Conservation (phyloP, 2,113 vertebrate species). For the Petroica traversi region DNA sequence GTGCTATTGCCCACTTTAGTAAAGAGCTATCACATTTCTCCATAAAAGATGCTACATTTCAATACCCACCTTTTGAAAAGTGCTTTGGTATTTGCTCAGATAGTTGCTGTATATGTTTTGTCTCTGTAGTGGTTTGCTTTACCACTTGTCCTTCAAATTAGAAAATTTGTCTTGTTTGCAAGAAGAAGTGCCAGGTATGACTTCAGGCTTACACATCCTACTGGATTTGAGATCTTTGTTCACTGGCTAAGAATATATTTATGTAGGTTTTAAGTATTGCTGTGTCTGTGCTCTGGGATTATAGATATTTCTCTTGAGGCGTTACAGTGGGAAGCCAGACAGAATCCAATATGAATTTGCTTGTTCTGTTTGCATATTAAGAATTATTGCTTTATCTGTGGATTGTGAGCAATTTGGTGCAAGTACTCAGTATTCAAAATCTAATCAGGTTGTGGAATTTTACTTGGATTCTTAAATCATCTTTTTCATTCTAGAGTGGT, state of each 20-base stretch:
- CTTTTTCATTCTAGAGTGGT: not conserved
- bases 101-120: not conserved
- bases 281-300: not conserved
- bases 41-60: not conserved
- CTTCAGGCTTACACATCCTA: slow-evolving; percentile 1
- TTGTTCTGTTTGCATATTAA: not conserved
- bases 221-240: slow-evolving; percentile 14
- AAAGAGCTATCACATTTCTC: not conserved
- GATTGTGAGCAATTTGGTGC: not conserved
- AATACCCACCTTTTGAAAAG: not conserved
- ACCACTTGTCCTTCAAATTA: not conserved
- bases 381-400: not conserved
- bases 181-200: not conserved
- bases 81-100: not conserved
- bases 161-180: not conserved
- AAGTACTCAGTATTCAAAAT: not conserved
- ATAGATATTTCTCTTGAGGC: not conserved
- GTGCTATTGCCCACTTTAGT: not conserved
- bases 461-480: not conserved
- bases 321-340: not conserved
- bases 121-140: not conserved
- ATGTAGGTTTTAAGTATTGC: not conserved
- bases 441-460: not conserved
- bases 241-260: not conserved
- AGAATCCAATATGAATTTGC: not conserved